A percentile compares a stretch with the other conserved stretches of the same genome.
phyloP scores from a whole-genome alignment of 2,888 invertebrate genomes.

The Hetaerina titia region DNA sequence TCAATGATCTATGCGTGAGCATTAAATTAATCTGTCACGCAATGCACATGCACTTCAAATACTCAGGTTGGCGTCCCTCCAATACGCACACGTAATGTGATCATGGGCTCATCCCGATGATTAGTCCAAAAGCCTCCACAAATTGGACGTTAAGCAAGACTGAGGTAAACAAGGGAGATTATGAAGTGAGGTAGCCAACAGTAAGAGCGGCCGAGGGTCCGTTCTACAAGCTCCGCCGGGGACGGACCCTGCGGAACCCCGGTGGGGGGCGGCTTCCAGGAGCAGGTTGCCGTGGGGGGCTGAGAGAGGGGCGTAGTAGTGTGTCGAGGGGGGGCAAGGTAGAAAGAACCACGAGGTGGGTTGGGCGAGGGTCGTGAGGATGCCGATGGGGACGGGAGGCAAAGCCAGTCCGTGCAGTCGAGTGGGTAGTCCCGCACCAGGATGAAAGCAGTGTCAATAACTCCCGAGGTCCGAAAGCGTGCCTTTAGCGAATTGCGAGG shows the following conservation, averaged over 20 bases:
- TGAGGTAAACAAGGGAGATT: conserved; percentile 55
- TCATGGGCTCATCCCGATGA: conserved; percentile 20
- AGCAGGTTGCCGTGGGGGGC: not conserved
- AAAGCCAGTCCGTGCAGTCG: not conserved
- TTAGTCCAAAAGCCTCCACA: conserved; percentile 12
- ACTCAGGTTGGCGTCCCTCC: not conserved
- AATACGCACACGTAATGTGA: not conserved
- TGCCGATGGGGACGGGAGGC: not conserved
- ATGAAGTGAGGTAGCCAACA: not conserved
- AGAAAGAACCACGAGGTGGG: too few relatives aligned
- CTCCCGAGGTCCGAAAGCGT: conserved; percentile 55
- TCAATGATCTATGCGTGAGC: not conserved
- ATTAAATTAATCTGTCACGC: not conserved
- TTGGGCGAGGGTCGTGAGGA: not conserved
- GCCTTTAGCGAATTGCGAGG: conserved; percentile 21
- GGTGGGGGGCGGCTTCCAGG: not conserved
- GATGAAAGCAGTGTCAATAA: conserved; percentile 66
- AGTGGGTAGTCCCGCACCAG: conserved; percentile 46
- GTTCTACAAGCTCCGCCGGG: not conserved
- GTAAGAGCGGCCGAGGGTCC: conserved; percentile 9
- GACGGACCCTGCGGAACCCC: not conserved
- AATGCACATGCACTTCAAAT: not conserved
- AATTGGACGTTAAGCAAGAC: conserved; percentile 39
- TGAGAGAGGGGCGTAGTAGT: not conserved
- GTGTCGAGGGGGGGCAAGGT: not conserved